Evolutionary conservation across 92 coral and sea anemone genomes (phyloP).

Genomic region (Parazoanthus atlanticus): DNA sequence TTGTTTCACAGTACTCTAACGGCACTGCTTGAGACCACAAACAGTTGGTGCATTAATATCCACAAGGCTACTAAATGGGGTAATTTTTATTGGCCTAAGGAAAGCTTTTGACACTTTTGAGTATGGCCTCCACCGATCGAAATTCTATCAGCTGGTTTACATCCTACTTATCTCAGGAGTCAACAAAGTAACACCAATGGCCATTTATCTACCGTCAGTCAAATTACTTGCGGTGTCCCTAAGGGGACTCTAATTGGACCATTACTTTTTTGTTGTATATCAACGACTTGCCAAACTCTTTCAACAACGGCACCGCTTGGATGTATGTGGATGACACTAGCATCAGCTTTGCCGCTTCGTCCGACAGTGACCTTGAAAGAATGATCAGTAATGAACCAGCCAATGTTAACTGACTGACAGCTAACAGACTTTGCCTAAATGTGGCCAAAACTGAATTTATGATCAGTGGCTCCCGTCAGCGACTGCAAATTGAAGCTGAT

Average conservation of each 20-base stretch:
- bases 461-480: slow-evolving; percentile 2
- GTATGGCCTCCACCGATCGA: no score
- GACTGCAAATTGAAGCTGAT: background rate
- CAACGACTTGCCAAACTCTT: slow-evolving; percentile 35
- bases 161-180: no score
- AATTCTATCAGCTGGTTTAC: no score
- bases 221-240: slow-evolving; percentile 27
- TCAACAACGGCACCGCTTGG: slow-evolving; percentile 4
- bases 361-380: background rate
- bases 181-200: no score
- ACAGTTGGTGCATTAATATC: no score
- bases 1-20: no score
- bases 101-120: no score
- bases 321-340: background rate
- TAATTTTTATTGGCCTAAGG: no score
- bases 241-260: slow-evolving; percentile 15
- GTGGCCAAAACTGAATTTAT: slow-evolving; percentile 25
- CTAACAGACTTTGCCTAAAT: background rate
- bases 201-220: no score
- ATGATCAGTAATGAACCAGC: background rate
- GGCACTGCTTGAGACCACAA: no score
- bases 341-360: background rate
- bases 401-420: background rate
- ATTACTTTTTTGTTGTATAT: slow-evolving; percentile 16
- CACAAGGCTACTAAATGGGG: no score